Evolutionary conservation across 2,888 invertebrate species (phyloP).

Genomic region (Rambutsinella grinnellia): DNA sequence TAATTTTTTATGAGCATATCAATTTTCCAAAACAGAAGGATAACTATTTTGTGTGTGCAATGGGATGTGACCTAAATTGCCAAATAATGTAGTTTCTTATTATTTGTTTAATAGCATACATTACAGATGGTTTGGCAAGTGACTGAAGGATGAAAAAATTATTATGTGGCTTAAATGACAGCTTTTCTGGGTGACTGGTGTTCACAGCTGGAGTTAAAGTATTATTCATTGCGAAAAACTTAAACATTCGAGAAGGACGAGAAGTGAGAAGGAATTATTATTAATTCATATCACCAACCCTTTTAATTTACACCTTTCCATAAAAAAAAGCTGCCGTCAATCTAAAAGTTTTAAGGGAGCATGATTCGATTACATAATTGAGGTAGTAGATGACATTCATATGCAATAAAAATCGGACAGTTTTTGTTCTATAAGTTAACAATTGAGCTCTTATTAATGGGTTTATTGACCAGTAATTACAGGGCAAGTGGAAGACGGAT

Average conservation of each 20-base stretch:
- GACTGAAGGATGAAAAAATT: neutral
- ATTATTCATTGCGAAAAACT: no score
- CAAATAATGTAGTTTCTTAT: neutral
- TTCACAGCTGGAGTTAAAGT: neutral
- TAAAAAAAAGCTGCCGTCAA: no score
- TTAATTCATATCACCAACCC: no score
- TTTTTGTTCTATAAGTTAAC: no score
- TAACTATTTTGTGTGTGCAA: neutral
- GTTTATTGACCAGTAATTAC: slow-evolving; percentile 50
- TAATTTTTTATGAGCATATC: slow-evolving; percentile 23
- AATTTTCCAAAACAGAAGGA: slow-evolving; percentile 28
- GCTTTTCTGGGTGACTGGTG: neutral
- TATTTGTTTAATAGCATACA: slow-evolving; percentile 17
- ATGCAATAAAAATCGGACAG: no score
- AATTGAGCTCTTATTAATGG: slow-evolving; percentile 34
- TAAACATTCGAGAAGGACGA: no score
- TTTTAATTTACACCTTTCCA: no score
- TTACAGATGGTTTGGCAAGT: slow-evolving; percentile 17
- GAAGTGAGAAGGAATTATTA: no score
- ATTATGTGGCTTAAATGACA: neutral
- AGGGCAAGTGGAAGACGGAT: slow-evolving; percentile 12
- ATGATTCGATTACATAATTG: no score
- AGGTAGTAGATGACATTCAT: no score
- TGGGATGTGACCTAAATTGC: slow-evolving; percentile 30
- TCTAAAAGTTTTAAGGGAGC: no score